phyloP scores from a whole-genome alignment of 1,140 invertebrate genomes.

The Paraescarpia echinospica region DNA sequence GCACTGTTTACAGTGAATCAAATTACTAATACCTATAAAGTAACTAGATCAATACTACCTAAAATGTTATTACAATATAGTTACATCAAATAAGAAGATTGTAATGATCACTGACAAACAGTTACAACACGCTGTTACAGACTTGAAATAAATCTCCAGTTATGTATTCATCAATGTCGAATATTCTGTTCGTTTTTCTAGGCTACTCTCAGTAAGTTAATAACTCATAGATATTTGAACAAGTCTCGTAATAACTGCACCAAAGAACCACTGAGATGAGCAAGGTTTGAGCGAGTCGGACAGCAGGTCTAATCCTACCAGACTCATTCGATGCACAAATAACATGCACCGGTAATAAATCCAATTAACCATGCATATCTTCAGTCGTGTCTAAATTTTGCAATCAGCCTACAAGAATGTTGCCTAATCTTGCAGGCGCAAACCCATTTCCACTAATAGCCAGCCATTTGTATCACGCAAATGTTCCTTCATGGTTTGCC shows the following conservation, averaged over 20 bases:
- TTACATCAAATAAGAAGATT: background rate
- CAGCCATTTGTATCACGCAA: background rate
- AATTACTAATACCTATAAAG: background rate
- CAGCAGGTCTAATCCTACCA: background rate
- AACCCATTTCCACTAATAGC: background rate
- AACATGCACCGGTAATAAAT: background rate
- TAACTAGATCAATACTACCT: background rate
- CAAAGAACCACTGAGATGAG: background rate
- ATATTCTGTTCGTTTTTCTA: background rate
- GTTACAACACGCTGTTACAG: no score
- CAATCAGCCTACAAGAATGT: background rate
- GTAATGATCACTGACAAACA: background rate
- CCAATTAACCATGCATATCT: background rate
- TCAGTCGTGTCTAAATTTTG: background rate
- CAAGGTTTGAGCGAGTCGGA: background rate
- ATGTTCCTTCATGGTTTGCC: background rate
- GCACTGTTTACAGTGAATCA: background rate
- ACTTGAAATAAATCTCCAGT: background rate
- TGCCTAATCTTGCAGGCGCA: background rate
- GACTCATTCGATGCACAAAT: background rate
- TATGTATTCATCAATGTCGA: background rate
- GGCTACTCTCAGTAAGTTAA: background rate
- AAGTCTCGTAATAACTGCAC: background rate
- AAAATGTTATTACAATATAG: background rate
- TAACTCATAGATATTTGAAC: background rate